Conservation (phyloP, 1,140 invertebrate genomes). For the Sitobion miscanthi region DNA sequence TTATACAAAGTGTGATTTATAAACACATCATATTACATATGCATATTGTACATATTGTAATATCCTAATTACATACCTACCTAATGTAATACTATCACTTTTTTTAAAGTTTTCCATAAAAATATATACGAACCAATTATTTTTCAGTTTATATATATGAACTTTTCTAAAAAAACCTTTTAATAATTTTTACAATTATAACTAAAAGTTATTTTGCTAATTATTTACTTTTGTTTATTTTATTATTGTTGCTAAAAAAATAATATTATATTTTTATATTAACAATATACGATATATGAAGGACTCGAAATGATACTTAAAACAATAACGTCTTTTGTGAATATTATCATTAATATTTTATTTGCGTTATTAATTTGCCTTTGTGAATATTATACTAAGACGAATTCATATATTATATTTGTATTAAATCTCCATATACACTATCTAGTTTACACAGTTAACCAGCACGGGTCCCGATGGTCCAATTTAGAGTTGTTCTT, state of each 20-base stretch:
- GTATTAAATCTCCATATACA: background rate
- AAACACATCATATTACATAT: background rate
- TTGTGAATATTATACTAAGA: background rate
- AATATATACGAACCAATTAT: too few relatives aligned
- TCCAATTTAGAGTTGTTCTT: slow-evolving; percentile 35
- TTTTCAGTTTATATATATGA: background rate
- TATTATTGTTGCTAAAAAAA: background rate
- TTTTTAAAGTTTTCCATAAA: too few relatives aligned
- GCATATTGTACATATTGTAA: background rate
- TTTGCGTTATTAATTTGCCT: background rate
- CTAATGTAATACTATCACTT: background rate
- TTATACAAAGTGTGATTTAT: background rate
- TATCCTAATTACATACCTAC: background rate
- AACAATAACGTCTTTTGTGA: too few relatives aligned
- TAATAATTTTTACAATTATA: background rate
- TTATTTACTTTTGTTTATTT: background rate
- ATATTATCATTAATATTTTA: background rate
- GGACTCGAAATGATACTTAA: too few relatives aligned
- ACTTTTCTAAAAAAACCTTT: background rate
- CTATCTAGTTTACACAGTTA: background rate
- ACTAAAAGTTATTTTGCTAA: background rate
- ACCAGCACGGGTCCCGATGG: slow-evolving; percentile 7
- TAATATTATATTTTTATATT: too few relatives aligned
- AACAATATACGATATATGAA: too few relatives aligned
- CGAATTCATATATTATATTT: background rate